Evolutionary conservation across 2,888 invertebrate species (phyloP).

Genomic region (Tanypteryx hageni): DNA sequence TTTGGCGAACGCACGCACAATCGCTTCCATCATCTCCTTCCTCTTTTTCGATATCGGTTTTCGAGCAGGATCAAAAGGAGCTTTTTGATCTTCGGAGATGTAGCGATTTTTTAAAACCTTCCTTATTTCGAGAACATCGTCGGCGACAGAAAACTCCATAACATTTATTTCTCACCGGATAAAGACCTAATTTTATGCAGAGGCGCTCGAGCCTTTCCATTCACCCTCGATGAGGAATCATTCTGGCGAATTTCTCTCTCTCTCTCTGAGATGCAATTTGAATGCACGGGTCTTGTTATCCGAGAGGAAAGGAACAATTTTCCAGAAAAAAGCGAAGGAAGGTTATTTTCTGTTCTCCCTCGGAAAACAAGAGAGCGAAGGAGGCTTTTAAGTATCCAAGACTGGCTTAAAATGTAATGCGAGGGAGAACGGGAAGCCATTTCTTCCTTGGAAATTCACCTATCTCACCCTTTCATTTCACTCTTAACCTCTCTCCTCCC

Average conservation of each 20-base stretch:
- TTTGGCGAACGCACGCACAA: not conserved
- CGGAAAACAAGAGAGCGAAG: not conserved
- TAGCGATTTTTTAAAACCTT: not conserved
- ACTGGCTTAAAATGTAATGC: not conserved
- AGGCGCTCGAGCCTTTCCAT: not conserved
- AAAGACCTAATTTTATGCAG: not conserved
- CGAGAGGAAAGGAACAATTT: not conserved
- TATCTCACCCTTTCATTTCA: not conserved
- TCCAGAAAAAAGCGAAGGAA: not conserved
- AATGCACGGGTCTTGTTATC: not conserved
- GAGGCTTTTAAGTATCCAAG: not conserved
- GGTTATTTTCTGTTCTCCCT: not conserved
- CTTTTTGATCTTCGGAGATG: conserved; percentile 42
- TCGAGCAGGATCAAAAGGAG: not conserved
- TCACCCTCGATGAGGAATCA: not conserved
- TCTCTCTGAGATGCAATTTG: not conserved
- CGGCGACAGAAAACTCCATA: not conserved
- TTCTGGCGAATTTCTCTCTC: not conserved
- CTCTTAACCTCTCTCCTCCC: not conserved
- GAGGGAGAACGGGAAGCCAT: not conserved
- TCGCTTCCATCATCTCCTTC: conserved; percentile 1
- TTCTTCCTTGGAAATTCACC: not conserved
- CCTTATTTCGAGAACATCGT: not conserved
- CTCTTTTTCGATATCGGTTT: conserved; percentile 40
- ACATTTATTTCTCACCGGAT: not conserved